Evolutionary conservation across 2,888 invertebrate species (phyloP), one percentile per base, ranked within the genome.

Genomic region (Heliconius ismenius): DNA sequence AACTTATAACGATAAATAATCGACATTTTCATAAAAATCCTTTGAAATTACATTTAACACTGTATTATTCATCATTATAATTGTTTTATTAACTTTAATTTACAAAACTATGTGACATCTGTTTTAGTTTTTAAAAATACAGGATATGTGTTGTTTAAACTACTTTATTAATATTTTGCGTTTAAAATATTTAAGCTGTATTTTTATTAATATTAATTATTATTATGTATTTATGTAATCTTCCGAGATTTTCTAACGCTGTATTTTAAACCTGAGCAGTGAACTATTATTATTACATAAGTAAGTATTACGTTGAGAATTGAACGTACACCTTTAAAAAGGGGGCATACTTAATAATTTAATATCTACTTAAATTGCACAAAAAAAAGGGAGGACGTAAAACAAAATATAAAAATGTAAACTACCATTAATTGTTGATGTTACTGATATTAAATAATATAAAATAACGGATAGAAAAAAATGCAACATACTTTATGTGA

Each of bases 131-230:
- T 68, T 28, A 60, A 62, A 36, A 68, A 60, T 69, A 69, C 62
- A 49, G 70, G 75, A 75, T 75, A 75, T 75, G 75, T 75, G 63
- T 64, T 63, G 21, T 24, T 36, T 70, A 75, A 60, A 49, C 58
- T 69, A 74, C 62, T 18, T 36, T 43, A 73, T 74, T 4, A 58
- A 10, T 58, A 58, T 58, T n/a, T 58, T 69, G 73, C 32, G 7
- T 70, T 70, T 58, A 36, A 70, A 70, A 36, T 58, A 70, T 70
- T 54, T 32, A 58, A 70, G 70, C 70, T 70, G 13, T 9, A 13
- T 58, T 15, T 70, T 58, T n/a, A 21, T 49, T 39, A 18, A 49
- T 21, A 49, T 13, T 43, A 15, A 28, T n/a, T 11, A 32, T 26
- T 24, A 15, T 26, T 74, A 58, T 62, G 43, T n/a, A n/a, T 64